These are phyloP conservation scores for Elysia crispata DNA, from an alignment of 2,888 invertebrate species.

Conservation along the genomic window DNA sequence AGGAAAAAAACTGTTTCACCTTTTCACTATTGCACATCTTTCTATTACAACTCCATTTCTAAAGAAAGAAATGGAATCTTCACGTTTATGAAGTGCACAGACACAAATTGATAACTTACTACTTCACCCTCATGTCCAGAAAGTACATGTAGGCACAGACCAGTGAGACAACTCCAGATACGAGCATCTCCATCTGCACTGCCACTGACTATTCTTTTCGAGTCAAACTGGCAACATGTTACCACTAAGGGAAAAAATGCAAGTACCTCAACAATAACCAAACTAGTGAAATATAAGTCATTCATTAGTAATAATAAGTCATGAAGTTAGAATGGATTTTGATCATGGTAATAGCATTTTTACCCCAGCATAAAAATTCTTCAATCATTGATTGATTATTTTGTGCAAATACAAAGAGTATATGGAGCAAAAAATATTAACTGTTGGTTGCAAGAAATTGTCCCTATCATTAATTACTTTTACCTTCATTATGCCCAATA, in stretches of 20 bases:
- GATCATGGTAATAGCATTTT: too few relatives aligned
- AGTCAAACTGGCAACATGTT: conserved; percentile 68
- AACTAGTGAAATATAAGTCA: too few relatives aligned
- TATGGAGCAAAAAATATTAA: too few relatives aligned
- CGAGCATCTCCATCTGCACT: conserved; percentile 67
- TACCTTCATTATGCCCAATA: conserved; percentile 72
- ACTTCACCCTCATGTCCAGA: conserved; percentile 68
- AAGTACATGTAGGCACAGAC: conserved; percentile 61
- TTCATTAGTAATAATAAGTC: too few relatives aligned
- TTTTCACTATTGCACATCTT: too few relatives aligned
- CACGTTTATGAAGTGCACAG: not conserved
- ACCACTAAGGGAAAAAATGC: conserved; percentile 59
- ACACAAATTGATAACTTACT: conserved; percentile 56
- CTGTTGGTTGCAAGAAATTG: too few relatives aligned
- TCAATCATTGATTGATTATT: too few relatives aligned
- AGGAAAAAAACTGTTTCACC: too few relatives aligned
- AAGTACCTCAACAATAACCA: too few relatives aligned
- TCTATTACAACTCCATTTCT: not conserved
- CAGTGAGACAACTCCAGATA: conserved; percentile 65
- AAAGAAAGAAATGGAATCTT: conserved; percentile 2
- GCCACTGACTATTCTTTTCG: conserved; percentile 66
- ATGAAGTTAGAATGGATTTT: too few relatives aligned
- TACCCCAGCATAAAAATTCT: too few relatives aligned
- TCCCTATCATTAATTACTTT: not conserved
- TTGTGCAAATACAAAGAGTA: too few relatives aligned